Evolutionary conservation across 2,888 invertebrate species (phyloP).

Genomic region (Bibio marci): DNA sequence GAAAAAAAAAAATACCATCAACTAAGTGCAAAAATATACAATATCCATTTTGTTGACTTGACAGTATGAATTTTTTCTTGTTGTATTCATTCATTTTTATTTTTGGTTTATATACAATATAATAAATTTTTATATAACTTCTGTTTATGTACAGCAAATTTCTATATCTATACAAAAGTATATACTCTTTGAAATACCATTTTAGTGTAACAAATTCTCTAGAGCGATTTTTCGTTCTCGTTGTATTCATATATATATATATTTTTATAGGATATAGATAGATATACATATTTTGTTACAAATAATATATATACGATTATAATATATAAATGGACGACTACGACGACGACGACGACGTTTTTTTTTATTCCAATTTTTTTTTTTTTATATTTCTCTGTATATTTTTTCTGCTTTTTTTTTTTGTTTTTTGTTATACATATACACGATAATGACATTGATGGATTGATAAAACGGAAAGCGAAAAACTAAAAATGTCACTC

Average conservation of each 20-base stretch:
- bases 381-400: no score
- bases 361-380: neutral
- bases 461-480: constrained; percentile 17
- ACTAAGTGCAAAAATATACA: constrained; percentile 3
- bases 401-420: neutral
- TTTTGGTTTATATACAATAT: neutral
- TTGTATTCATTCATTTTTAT: neutral
- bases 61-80: constrained; percentile 3
- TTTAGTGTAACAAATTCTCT: constrained; percentile 7
- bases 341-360: constrained; percentile 1
- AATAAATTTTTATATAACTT: neutral
- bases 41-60: constrained; percentile 3
- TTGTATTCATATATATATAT: neutral
- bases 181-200: constrained; percentile 6
- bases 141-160: neutral
- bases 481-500: constrained; percentile 20
- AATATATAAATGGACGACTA: neutral
- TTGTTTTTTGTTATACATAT: neutral
- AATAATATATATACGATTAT: no score
- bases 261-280: neutral
- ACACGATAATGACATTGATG: constrained; percentile 16
- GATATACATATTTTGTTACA: no score
- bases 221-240: constrained; percentile 6
- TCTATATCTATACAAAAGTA: neutral
- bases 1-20: neutral